These are phyloP conservation scores for Nautilus pompilius DNA, from an alignment of 1,140 invertebrate species.

Conservation along the genomic window DNA sequence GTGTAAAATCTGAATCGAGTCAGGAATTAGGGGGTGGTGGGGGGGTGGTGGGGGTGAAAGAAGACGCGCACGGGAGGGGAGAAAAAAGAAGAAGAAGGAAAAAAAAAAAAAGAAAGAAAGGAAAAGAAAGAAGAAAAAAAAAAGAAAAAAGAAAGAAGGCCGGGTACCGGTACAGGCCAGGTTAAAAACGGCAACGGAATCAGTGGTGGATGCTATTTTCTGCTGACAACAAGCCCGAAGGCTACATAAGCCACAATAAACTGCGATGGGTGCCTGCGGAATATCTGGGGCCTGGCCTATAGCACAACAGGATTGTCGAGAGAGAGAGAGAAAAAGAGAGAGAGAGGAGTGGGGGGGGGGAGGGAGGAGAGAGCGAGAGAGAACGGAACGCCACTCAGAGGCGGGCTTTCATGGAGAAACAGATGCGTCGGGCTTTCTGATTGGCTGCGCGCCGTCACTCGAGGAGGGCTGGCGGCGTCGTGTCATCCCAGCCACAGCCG, in stretches of 20 bases:
- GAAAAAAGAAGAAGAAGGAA: not conserved
- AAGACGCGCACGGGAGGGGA: not conserved
- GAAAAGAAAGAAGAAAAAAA: not conserved
- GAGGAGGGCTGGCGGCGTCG: not conserved
- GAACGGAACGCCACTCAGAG: not conserved
- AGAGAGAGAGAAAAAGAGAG: constrained; percentile 7
- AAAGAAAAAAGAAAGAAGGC: not conserved
- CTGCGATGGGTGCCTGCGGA: not conserved
- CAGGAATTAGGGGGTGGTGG: not conserved
- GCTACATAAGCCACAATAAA: no score
- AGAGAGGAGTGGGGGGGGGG: constrained; percentile 1
- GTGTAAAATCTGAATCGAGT: not conserved
- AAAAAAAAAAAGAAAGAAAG: not conserved
- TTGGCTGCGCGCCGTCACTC: constrained; percentile 1
- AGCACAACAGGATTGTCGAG: not conserved
- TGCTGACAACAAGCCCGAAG: no score
- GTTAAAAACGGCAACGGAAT: not conserved
- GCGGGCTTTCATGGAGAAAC: not conserved
- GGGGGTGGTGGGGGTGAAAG: not conserved
- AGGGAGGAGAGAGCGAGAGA: constrained; percentile 8
- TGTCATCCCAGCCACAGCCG: constrained; percentile 24
- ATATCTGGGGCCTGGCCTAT: not conserved
- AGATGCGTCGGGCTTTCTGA: not conserved
- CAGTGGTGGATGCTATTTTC: not conserved
- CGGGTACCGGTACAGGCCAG: not conserved